A percentile compares a stretch with the other conserved stretches of the same genome.
These are phyloP conservation scores for Urosaurus nigricauda DNA, from an alignment of 2,797 vertebrate species.

Conservation along the genomic window DNA sequence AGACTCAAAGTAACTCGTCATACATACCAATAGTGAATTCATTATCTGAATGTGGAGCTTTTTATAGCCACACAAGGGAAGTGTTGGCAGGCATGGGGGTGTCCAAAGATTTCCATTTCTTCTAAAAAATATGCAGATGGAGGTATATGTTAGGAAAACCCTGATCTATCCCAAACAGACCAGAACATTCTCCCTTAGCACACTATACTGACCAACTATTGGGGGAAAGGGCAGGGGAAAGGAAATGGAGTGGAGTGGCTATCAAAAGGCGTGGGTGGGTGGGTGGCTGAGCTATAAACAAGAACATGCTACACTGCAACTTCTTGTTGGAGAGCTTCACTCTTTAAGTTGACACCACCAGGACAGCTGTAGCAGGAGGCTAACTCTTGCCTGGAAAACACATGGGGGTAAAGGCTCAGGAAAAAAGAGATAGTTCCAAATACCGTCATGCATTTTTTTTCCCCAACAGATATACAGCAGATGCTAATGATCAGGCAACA, in stretches of 20 bases:
- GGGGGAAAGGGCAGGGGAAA: not conserved
- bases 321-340: not conserved
- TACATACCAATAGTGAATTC: too few relatives aligned
- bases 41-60: not conserved
- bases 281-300: not conserved
- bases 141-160: not conserved
- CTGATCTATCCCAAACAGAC: not conserved
- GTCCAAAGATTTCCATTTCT: not conserved
- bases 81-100: not conserved
- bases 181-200: not conserved
- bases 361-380: not conserved
- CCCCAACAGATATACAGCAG: not conserved
- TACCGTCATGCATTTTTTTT: not conserved
- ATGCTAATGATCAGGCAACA: not conserved
- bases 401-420: not conserved
- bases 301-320: not conserved
- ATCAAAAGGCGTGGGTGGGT: not conserved
- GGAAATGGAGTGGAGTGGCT: not conserved
- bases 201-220: not conserved
- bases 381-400: not conserved
- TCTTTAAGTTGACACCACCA: too few relatives aligned
- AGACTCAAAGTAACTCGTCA: too few relatives aligned
- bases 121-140: not conserved
- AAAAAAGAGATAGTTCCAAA: conserved; percentile 1
- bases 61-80: not conserved